phyloP scores from a whole-genome alignment of 2,113 vertebrate genomes.

The Pomatostomus ruficeps region DNA sequence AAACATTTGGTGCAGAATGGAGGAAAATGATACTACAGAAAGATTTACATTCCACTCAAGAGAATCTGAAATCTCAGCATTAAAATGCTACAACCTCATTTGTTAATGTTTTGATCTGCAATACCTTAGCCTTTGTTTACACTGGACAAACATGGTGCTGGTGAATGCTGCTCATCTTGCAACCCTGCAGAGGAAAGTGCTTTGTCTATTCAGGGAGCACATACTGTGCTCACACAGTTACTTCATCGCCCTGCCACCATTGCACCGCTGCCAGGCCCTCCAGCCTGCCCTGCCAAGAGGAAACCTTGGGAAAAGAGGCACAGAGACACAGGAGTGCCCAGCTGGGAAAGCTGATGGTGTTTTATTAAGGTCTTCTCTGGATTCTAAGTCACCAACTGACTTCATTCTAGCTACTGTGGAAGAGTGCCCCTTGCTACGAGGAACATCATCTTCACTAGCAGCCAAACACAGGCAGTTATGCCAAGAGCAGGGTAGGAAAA shows the following conservation, averaged over 20 bases:
- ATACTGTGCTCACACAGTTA: background rate
- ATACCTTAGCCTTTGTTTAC: background rate
- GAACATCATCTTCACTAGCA: background rate
- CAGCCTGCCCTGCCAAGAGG: background rate
- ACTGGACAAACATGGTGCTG: background rate
- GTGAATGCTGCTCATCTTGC: background rate
- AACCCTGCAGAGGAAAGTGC: background rate
- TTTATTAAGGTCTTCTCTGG: background rate
- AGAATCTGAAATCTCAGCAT: background rate
- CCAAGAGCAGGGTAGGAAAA: background rate
- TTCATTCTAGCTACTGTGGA: background rate
- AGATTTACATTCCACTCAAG: background rate
- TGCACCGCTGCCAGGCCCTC: accelerated
- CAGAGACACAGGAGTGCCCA: background rate
- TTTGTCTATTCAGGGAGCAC: background rate
- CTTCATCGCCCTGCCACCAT: background rate
- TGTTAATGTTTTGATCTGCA: background rate
- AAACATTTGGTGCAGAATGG: background rate
- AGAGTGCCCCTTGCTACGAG: background rate
- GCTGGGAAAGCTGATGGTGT: accelerated
- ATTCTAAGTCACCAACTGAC: background rate
- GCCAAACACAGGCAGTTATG: background rate
- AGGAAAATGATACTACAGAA: background rate
- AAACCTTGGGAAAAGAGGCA: background rate
- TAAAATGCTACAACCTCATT: background rate